phyloP scores from a whole-genome alignment of 2,797 vertebrate species.

The Chaunax sp. region DNA sequence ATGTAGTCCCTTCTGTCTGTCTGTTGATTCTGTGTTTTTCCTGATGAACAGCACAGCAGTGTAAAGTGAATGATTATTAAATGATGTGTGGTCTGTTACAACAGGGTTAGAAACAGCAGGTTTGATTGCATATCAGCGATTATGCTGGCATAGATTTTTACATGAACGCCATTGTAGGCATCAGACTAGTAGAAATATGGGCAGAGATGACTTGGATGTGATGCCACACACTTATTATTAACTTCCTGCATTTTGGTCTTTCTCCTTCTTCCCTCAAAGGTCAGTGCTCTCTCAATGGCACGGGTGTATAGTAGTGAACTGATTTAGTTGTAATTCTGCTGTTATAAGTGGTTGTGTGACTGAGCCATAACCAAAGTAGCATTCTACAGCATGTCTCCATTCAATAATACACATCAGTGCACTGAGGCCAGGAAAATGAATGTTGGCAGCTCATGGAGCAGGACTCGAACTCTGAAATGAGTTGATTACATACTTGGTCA shows the following conservation, averaged over 20 bases:
- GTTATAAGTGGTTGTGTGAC: no score
- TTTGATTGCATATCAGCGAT: slow-evolving; percentile 10
- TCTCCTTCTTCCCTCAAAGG: no score
- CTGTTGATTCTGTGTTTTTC: slow-evolving; percentile 7
- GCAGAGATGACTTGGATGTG: no score
- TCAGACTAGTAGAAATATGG: no score
- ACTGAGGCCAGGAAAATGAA: background rate
- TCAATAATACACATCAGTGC: background rate
- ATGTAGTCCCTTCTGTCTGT: slow-evolving; percentile 5
- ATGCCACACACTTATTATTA: no score
- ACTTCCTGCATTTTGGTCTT: no score
- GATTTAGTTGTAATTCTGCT: background rate
- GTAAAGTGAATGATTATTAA: slow-evolving; percentile 22
- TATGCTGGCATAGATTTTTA: background rate
- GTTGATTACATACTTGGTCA: background rate
- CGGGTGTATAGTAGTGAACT: background rate
- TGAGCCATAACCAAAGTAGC: background rate
- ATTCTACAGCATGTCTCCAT: background rate
- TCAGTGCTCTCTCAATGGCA: slow-evolving; percentile 2
- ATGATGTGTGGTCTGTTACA: no score
- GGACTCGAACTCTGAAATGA: background rate
- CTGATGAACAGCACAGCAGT: slow-evolving; percentile 20
- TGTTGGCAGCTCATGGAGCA: background rate
- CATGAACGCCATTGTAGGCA: no score
- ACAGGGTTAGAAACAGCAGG: slow-evolving; percentile 11